These are phyloP conservation scores for Gryllus longicercus DNA, from an alignment of 2,888 invertebrate genomes.

Conservation along the genomic window DNA sequence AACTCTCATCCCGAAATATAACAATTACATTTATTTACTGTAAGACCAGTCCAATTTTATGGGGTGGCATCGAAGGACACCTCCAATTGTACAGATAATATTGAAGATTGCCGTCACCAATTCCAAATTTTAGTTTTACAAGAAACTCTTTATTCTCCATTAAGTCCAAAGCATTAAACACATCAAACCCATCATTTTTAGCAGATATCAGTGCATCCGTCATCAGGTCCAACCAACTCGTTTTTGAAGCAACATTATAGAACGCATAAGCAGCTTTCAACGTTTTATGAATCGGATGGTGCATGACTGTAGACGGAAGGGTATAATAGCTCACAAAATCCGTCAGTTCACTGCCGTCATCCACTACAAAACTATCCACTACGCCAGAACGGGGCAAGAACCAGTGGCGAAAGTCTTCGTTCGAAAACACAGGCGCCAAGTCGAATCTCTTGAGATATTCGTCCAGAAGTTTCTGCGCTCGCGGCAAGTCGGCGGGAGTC, in stretches of 20 bases:
- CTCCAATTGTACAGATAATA: conserved; percentile 8
- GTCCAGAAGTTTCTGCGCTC: neutral
- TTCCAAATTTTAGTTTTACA: neutral
- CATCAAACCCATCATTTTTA: neutral
- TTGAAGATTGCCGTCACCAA: conserved; percentile 9
- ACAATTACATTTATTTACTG: neutral
- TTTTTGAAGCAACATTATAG: neutral
- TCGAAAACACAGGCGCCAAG: conserved; percentile 7
- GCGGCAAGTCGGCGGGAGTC: neutral
- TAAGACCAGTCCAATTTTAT: neutral
- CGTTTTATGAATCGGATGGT: neutral
- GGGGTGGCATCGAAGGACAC: neutral
- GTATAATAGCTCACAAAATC: neutral
- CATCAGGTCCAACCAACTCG: neutral
- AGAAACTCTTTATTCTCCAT: neutral
- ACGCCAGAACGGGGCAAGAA: conserved; percentile 11
- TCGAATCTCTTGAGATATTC: neutral
- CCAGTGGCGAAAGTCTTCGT: conserved; percentile 3
- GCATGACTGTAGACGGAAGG: conserved; percentile 8
- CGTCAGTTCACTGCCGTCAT: neutral
- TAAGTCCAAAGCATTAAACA: conserved; percentile 1
- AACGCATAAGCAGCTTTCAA: neutral
- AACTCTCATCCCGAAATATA: too few species aligned
- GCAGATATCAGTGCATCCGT: neutral
- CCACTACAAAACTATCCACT: neutral